phyloP scores from a whole-genome alignment of 2,113 vertebrate species.

The Zingel zingel region DNA sequence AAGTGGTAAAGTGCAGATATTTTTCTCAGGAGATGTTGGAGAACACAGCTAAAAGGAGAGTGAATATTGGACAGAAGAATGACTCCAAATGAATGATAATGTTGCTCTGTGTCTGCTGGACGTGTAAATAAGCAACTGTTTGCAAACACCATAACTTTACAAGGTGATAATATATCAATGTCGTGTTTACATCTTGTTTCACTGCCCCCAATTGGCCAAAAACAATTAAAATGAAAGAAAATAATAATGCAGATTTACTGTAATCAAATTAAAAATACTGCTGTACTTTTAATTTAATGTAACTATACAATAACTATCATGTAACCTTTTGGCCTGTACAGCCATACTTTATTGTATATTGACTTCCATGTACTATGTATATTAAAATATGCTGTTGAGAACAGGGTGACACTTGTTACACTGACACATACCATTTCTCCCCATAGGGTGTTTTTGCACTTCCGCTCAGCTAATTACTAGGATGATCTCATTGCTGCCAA shows the following conservation, averaged over 20 bases:
- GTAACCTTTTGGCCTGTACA: neutral
- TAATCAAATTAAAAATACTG: neutral
- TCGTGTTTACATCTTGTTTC: neutral
- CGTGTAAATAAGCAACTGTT: neutral
- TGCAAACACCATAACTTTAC: neutral
- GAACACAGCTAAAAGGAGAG: neutral
- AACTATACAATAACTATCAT: neutral
- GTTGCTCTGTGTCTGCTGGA: neutral
- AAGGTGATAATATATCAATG: neutral
- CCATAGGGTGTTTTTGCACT: neutral
- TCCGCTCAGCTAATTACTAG: conserved; percentile 34
- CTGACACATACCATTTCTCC: neutral
- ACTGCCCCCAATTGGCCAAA: neutral
- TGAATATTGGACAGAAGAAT: neutral
- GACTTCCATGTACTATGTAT: neutral
- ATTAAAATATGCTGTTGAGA: neutral
- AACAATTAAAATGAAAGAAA: neutral
- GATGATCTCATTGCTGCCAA: conserved; percentile 23
- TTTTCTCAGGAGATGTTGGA: neutral
- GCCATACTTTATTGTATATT: neutral
- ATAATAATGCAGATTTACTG: neutral
- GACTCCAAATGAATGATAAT: neutral
- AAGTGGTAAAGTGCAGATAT: neutral
- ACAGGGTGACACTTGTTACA: conserved; percentile 8
- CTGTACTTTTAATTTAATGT: neutral